Percentiles rank a stretch among this genome's conserved stretches.
These are phyloP conservation scores for Drosophila sordidula DNA, from an alignment of 2,888 invertebrate species.

Conservation along the genomic window DNA sequence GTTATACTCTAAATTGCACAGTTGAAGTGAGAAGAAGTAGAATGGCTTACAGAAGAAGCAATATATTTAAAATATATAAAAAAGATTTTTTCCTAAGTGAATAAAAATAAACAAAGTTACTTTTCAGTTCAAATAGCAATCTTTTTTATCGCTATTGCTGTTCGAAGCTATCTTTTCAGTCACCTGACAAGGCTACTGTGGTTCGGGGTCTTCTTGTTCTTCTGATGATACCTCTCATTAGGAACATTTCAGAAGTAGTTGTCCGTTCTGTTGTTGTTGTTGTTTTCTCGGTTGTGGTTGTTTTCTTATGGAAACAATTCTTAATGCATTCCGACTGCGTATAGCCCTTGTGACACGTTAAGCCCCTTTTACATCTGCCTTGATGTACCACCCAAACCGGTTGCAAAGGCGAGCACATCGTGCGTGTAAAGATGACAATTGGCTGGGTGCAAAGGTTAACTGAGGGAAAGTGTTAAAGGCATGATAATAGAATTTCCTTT, in stretches of 20 bases:
- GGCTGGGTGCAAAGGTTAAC: too few species aligned
- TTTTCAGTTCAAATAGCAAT: too few species aligned
- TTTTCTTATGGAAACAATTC: background rate
- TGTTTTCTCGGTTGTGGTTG: background rate
- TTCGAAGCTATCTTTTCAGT: background rate
- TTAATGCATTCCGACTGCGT: background rate
- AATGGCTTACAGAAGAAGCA: background rate
- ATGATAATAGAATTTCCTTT: too few species aligned
- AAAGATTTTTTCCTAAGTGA: too few species aligned
- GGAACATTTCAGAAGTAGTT: too few species aligned
- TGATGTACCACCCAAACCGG: background rate
- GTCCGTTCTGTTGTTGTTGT: too few species aligned
- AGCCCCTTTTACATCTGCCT: conserved; percentile 11
- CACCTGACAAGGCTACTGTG: background rate
- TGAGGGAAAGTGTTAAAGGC: too few species aligned
- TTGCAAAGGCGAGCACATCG: conserved; percentile 23
- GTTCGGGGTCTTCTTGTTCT: conserved; percentile 3
- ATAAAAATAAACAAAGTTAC: too few species aligned
- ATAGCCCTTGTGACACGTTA: conserved; percentile 16
- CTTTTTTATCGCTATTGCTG: background rate
- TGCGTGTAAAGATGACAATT: conserved; percentile 10
- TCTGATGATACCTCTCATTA: background rate
- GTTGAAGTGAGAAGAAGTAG: background rate
- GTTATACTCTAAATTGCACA: background rate
- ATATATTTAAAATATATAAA: too few species aligned